phyloP scores from a whole-genome alignment of 35 echinoderm and acorn worm species.

The Stichopus chloronotus region DNA sequence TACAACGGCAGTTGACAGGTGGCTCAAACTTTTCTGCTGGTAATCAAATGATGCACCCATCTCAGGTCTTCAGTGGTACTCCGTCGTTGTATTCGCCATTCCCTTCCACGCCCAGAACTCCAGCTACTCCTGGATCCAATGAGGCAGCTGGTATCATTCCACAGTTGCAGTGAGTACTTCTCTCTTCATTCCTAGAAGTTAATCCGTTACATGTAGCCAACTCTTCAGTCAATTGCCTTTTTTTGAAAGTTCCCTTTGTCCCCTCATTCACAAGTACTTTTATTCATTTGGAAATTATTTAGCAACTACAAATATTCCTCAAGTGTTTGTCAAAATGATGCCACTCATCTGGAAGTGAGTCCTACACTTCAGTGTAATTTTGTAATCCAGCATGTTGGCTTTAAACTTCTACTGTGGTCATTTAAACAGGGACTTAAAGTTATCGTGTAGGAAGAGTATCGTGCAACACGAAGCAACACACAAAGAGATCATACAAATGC shows the following conservation, averaged over 20 bases:
- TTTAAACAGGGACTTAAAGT: no score
- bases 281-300: neutral
- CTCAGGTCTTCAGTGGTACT: constrained; percentile 47
- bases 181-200: neutral
- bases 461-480: no score
- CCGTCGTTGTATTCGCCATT: constrained; percentile 59
- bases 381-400: no score
- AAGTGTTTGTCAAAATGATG: no score
- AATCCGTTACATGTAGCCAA: neutral
- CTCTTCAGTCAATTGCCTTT: neutral
- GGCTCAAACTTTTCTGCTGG: constrained; percentile 22
- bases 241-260: neutral
- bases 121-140: constrained; percentile 85
- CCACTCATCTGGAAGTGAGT: no score
- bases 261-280: neutral
- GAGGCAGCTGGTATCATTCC: constrained; percentile 92
- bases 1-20: constrained; percentile 23
- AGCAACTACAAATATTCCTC: no score
- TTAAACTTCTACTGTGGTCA: no score
- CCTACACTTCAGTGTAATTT: no score
- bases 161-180: constrained; percentile 92
- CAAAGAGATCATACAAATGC: no score
- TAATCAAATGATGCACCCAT: constrained; percentile 50
- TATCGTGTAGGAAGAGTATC: no score
- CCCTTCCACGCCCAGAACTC: constrained; percentile 86